Evolutionary conservation across 1,140 invertebrate genomes (phyloP).

Genomic region (Leptestheria dahalacensis): DNA sequence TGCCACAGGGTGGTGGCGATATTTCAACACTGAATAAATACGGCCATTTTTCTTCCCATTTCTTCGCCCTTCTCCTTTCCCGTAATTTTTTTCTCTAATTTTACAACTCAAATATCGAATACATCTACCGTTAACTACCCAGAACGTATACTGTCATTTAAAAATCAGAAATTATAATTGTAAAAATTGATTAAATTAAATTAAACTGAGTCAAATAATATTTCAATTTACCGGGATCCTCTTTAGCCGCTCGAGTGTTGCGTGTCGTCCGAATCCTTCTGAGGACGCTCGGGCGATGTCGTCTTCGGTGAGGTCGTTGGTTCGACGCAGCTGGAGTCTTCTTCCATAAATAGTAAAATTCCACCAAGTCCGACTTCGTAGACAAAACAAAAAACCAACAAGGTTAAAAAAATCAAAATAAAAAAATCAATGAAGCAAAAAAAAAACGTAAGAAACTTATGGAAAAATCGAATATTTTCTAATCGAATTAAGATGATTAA

Average conservation of each 20-base stretch:
- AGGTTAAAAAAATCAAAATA: not conserved
- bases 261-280: conserved; percentile 71
- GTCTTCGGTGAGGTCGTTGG: conserved; percentile 73
- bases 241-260: conserved; percentile 35
- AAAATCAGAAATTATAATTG: too few species aligned
- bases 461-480: too few species aligned
- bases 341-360: conserved; percentile 99
- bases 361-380: conserved; percentile 75
- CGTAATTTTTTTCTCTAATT: too few species aligned
- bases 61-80: too few species aligned
- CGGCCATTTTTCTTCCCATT: too few species aligned
- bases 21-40: too few species aligned
- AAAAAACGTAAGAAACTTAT: too few species aligned
- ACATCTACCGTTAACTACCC: not conserved
- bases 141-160: too few species aligned
- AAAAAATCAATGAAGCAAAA: too few species aligned
- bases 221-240: conserved; percentile 22
- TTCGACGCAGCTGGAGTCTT: conserved; percentile 95
- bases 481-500: too few species aligned
- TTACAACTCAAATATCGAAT: not conserved
- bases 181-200: too few species aligned
- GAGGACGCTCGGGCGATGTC: conserved; percentile 68
- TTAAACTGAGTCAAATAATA: conserved; percentile 15
- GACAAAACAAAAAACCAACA: not conserved
- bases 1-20: too few species aligned